Evolutionary conservation across 1,140 invertebrate genomes (phyloP), one percentile per base, ranked within the genome.

Genomic region (Nixonia krombeini): DNA sequence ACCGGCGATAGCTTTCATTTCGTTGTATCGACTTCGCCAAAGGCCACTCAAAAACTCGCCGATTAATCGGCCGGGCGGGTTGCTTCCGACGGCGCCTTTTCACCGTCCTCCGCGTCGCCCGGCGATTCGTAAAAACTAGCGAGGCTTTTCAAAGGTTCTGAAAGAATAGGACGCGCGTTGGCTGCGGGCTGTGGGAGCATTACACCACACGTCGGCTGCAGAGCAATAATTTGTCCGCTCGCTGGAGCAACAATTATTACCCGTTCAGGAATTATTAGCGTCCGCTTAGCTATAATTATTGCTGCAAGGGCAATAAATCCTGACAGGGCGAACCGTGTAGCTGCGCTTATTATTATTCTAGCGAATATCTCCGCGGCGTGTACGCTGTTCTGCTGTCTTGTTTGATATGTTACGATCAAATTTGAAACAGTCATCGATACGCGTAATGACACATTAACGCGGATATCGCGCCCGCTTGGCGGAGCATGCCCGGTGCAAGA

Each of bases 1-100:
- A 79, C 76, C 75, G 73, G 70, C 73, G 78, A 81, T 76, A 77
- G 76, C 70, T 79, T 80, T 79, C 71, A 77, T 78, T 76, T 76
- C 73, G 71, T 78, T 76, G 67, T 72, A 72, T 75, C 59, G 63
- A 42, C 42, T 49, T 53, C 57, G 13, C 51, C 52, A 16, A 53
- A 44, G 41, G 49, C 47, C 51, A 64, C 51, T 70, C 59, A 45
- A 61, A 59, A 56, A 35, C 56, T 40, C 56, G 26, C 18, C n/a
- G n/a, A n/a, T n/a, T n/a, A n/a, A n/a, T n/a, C n/a, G n/a, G n/a
- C n/a, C n/a, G n/a, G n/a, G n/a, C n/a, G n/a, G n/a, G n/a, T n/a
- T n/a, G n/a, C n/a, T n/a, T n/a, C n/a, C n/a, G n/a, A n/a, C n/a
- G 12, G 52, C 40, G 58, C 29, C 55, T 38, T 31, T 57, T 53